These are phyloP conservation scores for Sarcoramphus papa DNA, from an alignment of 2,797 vertebrate species.

Conservation along the genomic window DNA sequence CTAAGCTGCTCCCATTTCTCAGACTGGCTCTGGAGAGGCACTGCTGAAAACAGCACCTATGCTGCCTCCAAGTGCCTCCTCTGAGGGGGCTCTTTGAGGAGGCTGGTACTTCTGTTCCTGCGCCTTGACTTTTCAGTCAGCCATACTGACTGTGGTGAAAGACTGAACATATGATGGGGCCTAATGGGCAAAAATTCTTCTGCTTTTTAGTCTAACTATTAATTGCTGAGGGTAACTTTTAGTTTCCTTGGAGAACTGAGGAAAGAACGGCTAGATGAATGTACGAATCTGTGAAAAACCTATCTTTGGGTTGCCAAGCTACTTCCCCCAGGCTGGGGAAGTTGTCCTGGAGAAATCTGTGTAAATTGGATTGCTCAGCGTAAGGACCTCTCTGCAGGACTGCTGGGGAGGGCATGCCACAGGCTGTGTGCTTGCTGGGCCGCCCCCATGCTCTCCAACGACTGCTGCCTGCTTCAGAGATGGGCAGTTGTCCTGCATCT, in stretches of 20 bases:
- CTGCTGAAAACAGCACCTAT: not conserved
- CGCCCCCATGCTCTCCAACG: not conserved
- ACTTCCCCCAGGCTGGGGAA: not conserved
- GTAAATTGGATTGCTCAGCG: not conserved
- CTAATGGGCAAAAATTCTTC: not conserved
- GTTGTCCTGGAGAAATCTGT: not conserved
- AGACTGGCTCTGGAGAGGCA: not conserved
- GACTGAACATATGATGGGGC: not conserved
- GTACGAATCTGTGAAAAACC: not conserved
- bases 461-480: not conserved
- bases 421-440: fast-evolving
- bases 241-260: not conserved
- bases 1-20: not conserved
- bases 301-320: not conserved
- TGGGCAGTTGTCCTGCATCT: not conserved
- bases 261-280: not conserved
- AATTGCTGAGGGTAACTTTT: not conserved
- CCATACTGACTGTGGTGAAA: not conserved
- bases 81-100: not conserved
- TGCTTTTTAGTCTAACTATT: not conserved
- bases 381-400: not conserved
- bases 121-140: not conserved
- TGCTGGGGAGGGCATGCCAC: fast-evolving
- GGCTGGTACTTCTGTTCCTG: not conserved
- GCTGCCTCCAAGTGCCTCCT: not conserved